Base-by-base conservation (phyloP, 2,888 invertebrate genomes). In the Ceramica pisi region DNA sequence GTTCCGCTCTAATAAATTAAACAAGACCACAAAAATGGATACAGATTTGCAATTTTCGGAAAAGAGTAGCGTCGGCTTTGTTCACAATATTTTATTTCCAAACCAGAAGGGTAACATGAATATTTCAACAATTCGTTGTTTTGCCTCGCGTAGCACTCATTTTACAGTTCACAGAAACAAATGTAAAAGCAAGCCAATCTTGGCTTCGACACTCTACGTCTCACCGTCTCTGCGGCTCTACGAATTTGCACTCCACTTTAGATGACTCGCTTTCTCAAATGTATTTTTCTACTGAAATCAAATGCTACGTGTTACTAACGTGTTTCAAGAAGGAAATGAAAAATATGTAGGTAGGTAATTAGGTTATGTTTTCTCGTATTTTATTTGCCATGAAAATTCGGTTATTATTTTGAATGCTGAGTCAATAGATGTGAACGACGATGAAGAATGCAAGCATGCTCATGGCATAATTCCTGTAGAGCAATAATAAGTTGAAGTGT, bases 101-200 rank as follows among this genome's bases (percentile, higher is more conserved):
- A 51, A 41, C 21, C 53, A 59, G 55, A 48, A 59, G 21, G 21
- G 60, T 35, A 57, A 75, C 48, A 64, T 75, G 75, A 67, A 71
- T 78, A 67, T 71, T 80, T 70, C 64, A 61, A 53, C 48, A 61
- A 71, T 75, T 61, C 50, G 23, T 56, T 64, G 75, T 75, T 64
- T 74, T 56, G 44, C 51, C 48, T 63, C 41, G 26, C 26, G 35
- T 50, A 53, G 60, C 35, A 57, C 57, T 80, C 57, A 70, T 80
- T 71, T 70, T 70, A 70, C 57, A 75, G 75, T 71, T 72, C 72
- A 62, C 64, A 80, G 75, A 75, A 80, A 70, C 80, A 85, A 82
- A 79, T 78, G 74, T 71, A 77, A 84, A 77, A 81, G 66, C 61
- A 64, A 84, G 53, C 69, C 86, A 84, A 87, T 87, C 76, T 84